A percentile compares a stretch with the other conserved stretches of the same genome.
These are phyloP conservation scores for Macropis europaea DNA, from an alignment of 2,888 invertebrate genomes.

Conservation along the genomic window DNA sequence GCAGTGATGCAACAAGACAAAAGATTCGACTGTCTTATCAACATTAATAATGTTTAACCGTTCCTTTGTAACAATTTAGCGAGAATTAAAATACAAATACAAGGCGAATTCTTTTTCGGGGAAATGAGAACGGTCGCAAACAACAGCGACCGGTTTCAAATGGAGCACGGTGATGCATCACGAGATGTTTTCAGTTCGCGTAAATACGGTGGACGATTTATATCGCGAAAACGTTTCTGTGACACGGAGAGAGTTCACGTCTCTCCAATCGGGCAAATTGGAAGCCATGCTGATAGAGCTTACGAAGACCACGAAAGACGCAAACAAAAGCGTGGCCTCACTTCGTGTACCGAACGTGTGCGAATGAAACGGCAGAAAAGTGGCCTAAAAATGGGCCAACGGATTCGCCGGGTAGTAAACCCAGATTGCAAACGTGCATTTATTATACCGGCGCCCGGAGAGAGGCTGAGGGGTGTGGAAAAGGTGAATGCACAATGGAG, in stretches of 20 bases:
- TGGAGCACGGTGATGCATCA: neutral
- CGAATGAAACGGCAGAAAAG: conserved; percentile 68
- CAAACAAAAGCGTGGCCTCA: conserved; percentile 58
- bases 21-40: too few relatives aligned
- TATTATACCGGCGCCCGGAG: conserved; percentile 47
- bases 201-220: conserved; percentile 13
- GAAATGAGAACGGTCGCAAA: neutral
- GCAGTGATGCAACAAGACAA: too few relatives aligned
- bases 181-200: conserved; percentile 5
- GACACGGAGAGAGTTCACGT: conserved; percentile 26
- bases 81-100: too few relatives aligned
- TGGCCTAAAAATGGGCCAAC: conserved; percentile 73
- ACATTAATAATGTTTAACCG: too few relatives aligned
- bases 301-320: conserved; percentile 44
- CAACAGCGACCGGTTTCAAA: neutral
- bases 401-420: conserved; percentile 70
- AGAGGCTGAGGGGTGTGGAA: conserved; percentile 6
- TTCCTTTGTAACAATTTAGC: too few relatives aligned
- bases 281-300: conserved; percentile 48
- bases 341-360: conserved; percentile 36
- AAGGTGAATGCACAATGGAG: conserved; percentile 41
- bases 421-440: conserved; percentile 69
- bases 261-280: conserved; percentile 57
- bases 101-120: neutral
- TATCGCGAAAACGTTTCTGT: conserved; percentile 14